Evolutionary conservation across 2,113 vertebrate species (phyloP), one percentile per base, ranked within the genome.

Genomic region (Formicarius rufipectus): DNA sequence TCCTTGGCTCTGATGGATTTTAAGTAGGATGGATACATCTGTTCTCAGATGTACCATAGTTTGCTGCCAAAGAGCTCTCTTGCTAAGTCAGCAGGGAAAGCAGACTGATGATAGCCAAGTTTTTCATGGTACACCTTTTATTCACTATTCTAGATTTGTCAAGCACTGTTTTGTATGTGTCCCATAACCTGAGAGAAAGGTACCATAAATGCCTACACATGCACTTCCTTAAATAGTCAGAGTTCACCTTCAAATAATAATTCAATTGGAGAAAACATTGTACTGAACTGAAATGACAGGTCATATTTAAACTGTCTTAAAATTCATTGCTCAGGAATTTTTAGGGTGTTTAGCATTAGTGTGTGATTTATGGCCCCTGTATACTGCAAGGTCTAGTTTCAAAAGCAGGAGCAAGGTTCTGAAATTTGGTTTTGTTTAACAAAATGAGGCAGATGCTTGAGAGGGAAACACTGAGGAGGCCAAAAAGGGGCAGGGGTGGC

Each of bases 241-340:
- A 76, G 90, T 93, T 97, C 93, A 97, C 87, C 84, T 93, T 80
- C 84, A 93, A 63, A 68, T 82, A 64, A 81, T 60, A 92, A 81
- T 93, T 93, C 83, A 90, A 44, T 77, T 47, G 40, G 83, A 81
- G 52, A 93, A 96, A 95, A 84, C 39, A 68, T 50, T 95, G 60
- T 63, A 63, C 79, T 81, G 63, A 84, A 90, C 71, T 74, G 90
- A 96, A 77, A 90, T 86, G 66, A 78, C 77, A 91, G 52, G 52
- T 86, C 79, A 68, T 85, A 94, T 93, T 94, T 90, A 64, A 81
- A 56, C 47, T 88, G 69, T 58, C 50, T 56, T 62, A 74, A 93
- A 93, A 96, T 66, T 84, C 44, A 84, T 88, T 93, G 67, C 69
- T 92, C 58, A 66, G 87, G 49, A 89, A 55, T 95, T 96, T 95